These are phyloP conservation scores for Lydus trimaculatus DNA, from an alignment of 2,888 invertebrate species.

Conservation along the genomic window DNA sequence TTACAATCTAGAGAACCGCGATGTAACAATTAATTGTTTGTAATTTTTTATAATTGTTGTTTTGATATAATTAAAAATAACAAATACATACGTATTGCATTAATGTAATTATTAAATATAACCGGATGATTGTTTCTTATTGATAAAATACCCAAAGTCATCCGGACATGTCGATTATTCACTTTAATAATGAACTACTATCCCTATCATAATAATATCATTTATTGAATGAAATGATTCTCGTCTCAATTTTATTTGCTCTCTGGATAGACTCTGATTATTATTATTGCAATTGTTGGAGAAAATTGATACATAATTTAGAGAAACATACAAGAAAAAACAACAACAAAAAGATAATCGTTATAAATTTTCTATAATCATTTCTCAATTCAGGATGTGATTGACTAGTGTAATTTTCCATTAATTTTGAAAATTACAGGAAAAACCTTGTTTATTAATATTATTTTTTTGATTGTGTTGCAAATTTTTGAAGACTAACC, in stretches of 20 bases:
- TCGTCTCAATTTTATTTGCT: background rate
- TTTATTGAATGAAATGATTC: conserved; percentile 19
- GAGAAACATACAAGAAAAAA: background rate
- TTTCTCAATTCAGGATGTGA: background rate
- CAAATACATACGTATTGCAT: too few species aligned
- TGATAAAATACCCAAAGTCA: background rate
- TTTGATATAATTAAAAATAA: too few species aligned
- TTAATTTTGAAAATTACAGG: background rate
- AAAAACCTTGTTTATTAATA: background rate
- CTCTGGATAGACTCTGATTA: background rate
- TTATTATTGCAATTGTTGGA: background rate
- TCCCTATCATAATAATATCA: conserved; percentile 9
- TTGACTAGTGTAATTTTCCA: background rate
- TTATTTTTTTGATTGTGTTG: background rate
- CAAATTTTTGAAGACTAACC: background rate
- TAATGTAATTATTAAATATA: too few species aligned
- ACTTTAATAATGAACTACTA: conserved; percentile 15
- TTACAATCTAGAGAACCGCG: too few species aligned
- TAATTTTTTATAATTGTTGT: too few species aligned
- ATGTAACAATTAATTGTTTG: too few species aligned
- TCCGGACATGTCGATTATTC: conserved; percentile 17
- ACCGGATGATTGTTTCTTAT: background rate
- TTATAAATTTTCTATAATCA: background rate
- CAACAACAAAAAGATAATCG: background rate
- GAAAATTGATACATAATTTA: background rate